Conservation (phyloP, 1,140 invertebrate genomes). For the Lepidurus arcticus region DNA sequence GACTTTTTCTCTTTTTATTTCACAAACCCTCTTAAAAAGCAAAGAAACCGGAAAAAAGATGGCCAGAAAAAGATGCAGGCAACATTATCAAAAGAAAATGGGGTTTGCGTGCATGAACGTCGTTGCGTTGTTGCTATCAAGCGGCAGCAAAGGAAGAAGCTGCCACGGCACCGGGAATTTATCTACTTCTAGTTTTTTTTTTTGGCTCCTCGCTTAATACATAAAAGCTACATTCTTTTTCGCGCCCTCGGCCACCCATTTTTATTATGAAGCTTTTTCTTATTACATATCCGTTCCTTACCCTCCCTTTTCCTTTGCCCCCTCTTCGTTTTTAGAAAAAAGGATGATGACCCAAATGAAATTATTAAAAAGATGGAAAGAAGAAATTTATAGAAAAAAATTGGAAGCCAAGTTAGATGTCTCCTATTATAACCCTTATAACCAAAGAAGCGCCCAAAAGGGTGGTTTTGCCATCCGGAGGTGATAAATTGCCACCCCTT, state of each 20-base stretch:
- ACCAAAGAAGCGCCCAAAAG: neutral
- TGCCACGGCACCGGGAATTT: constrained; percentile 20
- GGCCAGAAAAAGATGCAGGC: neutral
- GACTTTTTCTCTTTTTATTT: no score
- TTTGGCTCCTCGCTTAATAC: neutral
- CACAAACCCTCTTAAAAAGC: no score
- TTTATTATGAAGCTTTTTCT: no score
- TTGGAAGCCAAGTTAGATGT: neutral
- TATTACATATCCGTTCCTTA: no score
- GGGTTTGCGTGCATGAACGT: constrained; percentile 12
- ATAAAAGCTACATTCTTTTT: constrained; percentile 9
- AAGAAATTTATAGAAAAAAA: constrained; percentile 10
- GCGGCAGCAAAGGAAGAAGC: constrained; percentile 17
- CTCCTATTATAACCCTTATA: neutral
- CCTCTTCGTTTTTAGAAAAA: no score
- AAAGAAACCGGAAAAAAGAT: neutral
- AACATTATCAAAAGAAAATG: constrained; percentile 10
- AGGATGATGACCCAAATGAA: neutral
- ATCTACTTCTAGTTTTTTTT: constrained; percentile 14
- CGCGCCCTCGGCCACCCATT: neutral
- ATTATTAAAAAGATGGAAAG: constrained; percentile 8
- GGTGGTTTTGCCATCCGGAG: neutral
- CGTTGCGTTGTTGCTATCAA: constrained; percentile 13
- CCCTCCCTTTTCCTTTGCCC: no score
- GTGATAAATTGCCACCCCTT: neutral